phyloP scores from a whole-genome alignment of 1,140 invertebrate species.

The Mercenaria mercenaria region DNA sequence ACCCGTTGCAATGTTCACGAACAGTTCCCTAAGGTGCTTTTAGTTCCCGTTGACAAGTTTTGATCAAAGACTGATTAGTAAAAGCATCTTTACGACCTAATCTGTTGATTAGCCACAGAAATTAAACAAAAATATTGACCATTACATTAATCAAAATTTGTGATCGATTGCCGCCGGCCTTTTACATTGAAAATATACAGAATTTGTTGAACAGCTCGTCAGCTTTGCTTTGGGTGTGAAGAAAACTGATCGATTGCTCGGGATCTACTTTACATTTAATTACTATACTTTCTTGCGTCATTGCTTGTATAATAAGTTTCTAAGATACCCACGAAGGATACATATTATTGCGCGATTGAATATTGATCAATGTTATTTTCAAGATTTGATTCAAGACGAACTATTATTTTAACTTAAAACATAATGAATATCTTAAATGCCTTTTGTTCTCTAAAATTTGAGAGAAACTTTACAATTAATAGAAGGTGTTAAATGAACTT shows the following conservation, averaged over 20 bases:
- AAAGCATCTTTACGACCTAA: constrained; percentile 47
- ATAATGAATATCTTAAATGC: no score
- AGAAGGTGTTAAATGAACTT: no score
- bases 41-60: background rate
- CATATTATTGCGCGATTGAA: no score
- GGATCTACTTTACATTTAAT: constrained; percentile 45
- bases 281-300: constrained; percentile 27
- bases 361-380: no score
- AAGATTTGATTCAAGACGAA: no score
- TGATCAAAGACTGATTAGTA: background rate
- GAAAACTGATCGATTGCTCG: constrained; percentile 5
- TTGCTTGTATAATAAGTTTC: background rate
- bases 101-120: constrained; percentile 38
- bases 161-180: constrained; percentile 21
- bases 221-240: background rate
- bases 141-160: constrained; percentile 27
- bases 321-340: background rate
- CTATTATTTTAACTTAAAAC: no score
- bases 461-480: no score
- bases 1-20: background rate
- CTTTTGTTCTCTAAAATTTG: no score
- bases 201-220: background rate
- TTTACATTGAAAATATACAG: background rate
- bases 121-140: constrained; percentile 65
- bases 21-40: constrained; percentile 6